Evolutionary conservation across 2,113 vertebrate genomes (phyloP), one percentile per base, ranked within the genome.

Genomic region (Rhea pennata): DNA sequence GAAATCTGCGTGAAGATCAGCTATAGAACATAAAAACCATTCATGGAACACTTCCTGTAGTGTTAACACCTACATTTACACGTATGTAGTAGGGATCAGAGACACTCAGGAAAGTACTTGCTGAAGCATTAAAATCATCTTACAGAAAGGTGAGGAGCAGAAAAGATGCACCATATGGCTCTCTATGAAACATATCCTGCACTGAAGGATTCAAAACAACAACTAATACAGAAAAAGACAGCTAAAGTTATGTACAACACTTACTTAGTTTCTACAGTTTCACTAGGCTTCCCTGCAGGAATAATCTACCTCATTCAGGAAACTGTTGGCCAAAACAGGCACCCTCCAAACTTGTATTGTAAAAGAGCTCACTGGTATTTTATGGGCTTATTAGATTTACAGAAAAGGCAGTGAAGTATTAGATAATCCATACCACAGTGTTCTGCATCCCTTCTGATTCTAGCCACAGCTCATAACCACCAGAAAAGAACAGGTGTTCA

Each of bases 1-100:
- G 91, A 92, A 95, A 93, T 71, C 82, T 65, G 46, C 51, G 72
- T 48, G 72, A 84, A 77, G 87, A 84, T 83, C 77, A 92, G 72
- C 72, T 65, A 86, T 0, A 50, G 51, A 54, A 72, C 65, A 88
- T 0, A 0, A 90, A 95, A 95, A 71, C 81, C 61, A 78, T 64
- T 85, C 66, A 42, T 56, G 54, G 64, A 92, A 72, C 40, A 7
- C 7, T 31, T 86, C 58, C 79, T 89, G 65, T 42, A 17, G 0
- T 33, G 14, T 36, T 77, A 70, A 69, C 67, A 83, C 64, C 56
- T 64, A 33, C 76, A 71, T 59, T 88, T 75, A 59, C 70, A 70
- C 16, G 46, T 44, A 10, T 0, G 4, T 42, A 54, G 17, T 59
- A 23, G 2, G 12, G 36, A 21, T 83, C 64, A 76, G 58, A 88